Evolutionary conservation across 2,888 invertebrate genomes (phyloP).

Genomic region (Tyria jacobaeae): DNA sequence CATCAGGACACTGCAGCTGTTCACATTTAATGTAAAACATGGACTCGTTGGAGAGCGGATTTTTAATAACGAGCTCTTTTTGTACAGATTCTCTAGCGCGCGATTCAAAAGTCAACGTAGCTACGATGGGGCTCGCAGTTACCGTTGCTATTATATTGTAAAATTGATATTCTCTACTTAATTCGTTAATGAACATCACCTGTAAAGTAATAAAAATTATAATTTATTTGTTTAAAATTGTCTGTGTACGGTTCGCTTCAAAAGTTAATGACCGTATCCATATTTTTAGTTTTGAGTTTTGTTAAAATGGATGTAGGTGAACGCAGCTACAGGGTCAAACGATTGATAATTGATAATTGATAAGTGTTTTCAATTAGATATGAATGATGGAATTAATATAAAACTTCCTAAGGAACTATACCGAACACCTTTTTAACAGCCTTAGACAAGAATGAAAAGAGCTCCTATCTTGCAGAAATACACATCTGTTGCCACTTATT

Average conservation of each 20-base stretch:
- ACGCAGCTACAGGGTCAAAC: too few relatives aligned
- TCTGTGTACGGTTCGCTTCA: not conserved
- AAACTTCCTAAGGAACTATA: too few relatives aligned
- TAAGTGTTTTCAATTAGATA: too few relatives aligned
- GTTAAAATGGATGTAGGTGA: too few relatives aligned
- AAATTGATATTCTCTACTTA: conserved; percentile 73
- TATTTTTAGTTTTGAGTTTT: too few relatives aligned
- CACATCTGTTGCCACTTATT: too few relatives aligned
- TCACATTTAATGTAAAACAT: conserved; percentile 63
- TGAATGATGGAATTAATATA: too few relatives aligned
- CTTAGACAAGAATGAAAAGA: too few relatives aligned
- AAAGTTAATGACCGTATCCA: too few relatives aligned
- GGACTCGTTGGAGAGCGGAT: conserved; percentile 66
- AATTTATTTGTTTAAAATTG: not conserved
- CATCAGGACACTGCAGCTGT: conserved; percentile 61
- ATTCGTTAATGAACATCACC: conserved; percentile 75
- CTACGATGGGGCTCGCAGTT: conserved; percentile 68
- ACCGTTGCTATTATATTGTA: conserved; percentile 68
- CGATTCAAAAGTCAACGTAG: conserved; percentile 66
- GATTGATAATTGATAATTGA: too few relatives aligned
- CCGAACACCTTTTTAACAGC: too few relatives aligned
- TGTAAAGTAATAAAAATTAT: conserved; percentile 33
- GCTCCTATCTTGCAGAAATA: too few relatives aligned
- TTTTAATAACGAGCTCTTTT: conserved; percentile 65
- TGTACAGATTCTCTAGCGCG: conserved; percentile 73